A percentile compares a stretch with the other conserved stretches of the same genome.
These are phyloP conservation scores for Acropora yongei DNA, from an alignment of 64 coral and sea anemone species.

Conservation along the genomic window DNA sequence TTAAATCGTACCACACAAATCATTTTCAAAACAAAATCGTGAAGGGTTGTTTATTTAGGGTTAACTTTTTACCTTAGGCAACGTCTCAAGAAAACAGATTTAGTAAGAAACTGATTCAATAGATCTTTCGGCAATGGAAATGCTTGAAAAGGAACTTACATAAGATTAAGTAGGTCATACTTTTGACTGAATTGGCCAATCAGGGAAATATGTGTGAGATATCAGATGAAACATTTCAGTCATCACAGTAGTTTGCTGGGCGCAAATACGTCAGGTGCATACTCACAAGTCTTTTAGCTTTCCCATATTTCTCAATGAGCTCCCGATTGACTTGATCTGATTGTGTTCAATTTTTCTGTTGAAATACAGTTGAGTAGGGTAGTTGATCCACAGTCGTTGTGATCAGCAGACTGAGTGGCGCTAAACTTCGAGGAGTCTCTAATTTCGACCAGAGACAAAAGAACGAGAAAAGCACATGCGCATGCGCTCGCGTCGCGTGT, in stretches of 20 bases:
- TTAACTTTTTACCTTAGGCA: background rate
- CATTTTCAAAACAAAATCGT: background rate
- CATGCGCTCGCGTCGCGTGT: background rate
- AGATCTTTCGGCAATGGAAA: too few relatives aligned
- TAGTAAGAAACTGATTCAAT: too few relatives aligned
- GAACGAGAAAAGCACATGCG: too few relatives aligned
- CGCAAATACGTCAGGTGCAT: too few relatives aligned
- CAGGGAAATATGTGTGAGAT: background rate
- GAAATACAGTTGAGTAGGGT: background rate
- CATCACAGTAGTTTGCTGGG: too few relatives aligned
- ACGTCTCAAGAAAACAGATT: background rate
- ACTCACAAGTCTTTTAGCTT: slow-evolving; percentile 74
- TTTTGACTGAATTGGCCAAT: background rate
- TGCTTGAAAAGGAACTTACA: background rate
- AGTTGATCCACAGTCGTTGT: background rate
- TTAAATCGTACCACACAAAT: background rate
- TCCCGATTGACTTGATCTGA: slow-evolving; percentile 40
- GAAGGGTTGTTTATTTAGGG: background rate
- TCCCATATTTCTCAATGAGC: slow-evolving; percentile 41
- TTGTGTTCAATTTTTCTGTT: slow-evolving; percentile 67
- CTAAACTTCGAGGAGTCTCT: background rate
- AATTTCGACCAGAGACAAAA: too few relatives aligned
- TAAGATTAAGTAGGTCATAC: background rate
- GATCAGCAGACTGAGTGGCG: background rate
- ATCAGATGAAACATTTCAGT: too few relatives aligned